These are phyloP conservation scores for Manis crassicaudata DNA, from an alignment of 2,797 vertebrate species.

Conservation along the genomic window DNA sequence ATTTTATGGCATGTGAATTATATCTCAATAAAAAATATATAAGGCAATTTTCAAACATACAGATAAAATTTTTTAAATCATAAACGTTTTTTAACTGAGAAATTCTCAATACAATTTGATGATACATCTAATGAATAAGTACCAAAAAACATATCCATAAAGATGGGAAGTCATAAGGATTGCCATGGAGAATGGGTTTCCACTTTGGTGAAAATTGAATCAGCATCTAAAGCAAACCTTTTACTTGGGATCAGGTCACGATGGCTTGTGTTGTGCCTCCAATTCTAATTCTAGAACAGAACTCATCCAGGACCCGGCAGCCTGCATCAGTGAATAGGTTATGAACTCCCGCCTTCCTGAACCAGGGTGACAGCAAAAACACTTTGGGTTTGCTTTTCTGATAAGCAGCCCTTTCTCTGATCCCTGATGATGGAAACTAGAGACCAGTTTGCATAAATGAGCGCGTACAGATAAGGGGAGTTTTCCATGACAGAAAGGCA, in stretches of 20 bases:
- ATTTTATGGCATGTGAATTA: slow-evolving; percentile 30
- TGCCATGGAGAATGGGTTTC: not conserved
- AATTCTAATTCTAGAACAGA: not conserved
- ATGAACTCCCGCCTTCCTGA: slow-evolving; percentile 14
- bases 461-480: not conserved
- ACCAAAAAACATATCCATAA: not conserved
- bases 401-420: not conserved
- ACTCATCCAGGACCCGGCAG: not conserved
- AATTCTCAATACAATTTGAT: slow-evolving; percentile 5
- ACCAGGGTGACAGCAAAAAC: not conserved
- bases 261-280: accelerated
- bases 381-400: not conserved
- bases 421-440: not conserved
- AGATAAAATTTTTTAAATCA: slow-evolving; percentile 30
- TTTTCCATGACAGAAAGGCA: not conserved
- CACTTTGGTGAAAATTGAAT: not conserved
- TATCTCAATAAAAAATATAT: slow-evolving; percentile 1
- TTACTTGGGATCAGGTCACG: accelerated
- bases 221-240: not conserved
- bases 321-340: not conserved
- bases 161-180: not conserved
- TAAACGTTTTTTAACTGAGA: slow-evolving; percentile 36
- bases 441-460: not conserved
- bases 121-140: not conserved
- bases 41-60: slow-evolving; percentile 42